Conservation (phyloP, 2,113 vertebrate species). For the Limnothrissa miodon region DNA sequence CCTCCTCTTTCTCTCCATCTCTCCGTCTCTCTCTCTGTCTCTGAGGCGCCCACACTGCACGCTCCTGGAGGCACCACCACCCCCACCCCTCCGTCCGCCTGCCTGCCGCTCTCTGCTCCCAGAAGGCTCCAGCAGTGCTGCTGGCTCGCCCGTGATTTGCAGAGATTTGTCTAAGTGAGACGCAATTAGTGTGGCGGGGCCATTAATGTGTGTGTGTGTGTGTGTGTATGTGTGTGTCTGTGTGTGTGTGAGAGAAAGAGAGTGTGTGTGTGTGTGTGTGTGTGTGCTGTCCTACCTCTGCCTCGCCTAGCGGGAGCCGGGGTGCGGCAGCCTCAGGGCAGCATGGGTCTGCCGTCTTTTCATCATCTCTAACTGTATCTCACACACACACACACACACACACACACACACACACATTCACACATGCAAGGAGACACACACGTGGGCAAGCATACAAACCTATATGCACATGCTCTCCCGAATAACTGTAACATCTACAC, state of each 20-base stretch:
- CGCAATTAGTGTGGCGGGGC: slow-evolving; percentile 78
- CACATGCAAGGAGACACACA: slow-evolving; percentile 42
- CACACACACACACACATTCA: slow-evolving; percentile 14
- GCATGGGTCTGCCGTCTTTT: background rate
- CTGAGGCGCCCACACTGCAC: slow-evolving; percentile 71
- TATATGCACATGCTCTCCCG: background rate
- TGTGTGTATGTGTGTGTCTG: slow-evolving; percentile 67
- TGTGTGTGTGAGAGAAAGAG: too few species aligned
- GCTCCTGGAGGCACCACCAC: slow-evolving; percentile 58
- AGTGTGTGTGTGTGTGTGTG: background rate
- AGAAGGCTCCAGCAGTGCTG: slow-evolving; percentile 67
- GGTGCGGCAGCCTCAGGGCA: background rate
- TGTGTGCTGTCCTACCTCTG: slow-evolving; percentile 47
- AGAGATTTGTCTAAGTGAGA: slow-evolving; percentile 83
- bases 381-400: background rate
- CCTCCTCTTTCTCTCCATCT: slow-evolving; percentile 51
- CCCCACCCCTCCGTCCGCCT: slow-evolving; percentile 45
- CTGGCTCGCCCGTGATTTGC: slow-evolving; percentile 74
- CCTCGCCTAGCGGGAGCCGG: background rate
- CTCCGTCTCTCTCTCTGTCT: slow-evolving; percentile 53
- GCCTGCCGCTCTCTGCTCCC: slow-evolving; percentile 59
- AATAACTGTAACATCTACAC: background rate
- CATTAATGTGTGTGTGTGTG: slow-evolving; percentile 68
- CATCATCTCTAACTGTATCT: background rate
- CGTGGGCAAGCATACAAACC: background rate